These are phyloP conservation scores for Onychorhynchus coronatus DNA, from an alignment of 2,113 vertebrate genomes.

Conservation along the genomic window DNA sequence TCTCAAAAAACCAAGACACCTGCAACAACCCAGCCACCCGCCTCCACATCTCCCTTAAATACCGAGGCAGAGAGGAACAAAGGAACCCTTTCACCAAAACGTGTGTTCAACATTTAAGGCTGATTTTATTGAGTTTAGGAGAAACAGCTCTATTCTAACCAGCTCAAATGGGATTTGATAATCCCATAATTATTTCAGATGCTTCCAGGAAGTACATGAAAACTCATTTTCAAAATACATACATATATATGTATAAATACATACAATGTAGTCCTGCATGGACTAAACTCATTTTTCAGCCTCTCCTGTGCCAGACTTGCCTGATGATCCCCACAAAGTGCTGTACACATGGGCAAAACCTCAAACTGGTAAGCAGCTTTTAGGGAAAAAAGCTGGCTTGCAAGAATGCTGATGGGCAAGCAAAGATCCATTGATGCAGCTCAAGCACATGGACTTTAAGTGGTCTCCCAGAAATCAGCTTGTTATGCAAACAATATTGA, in stretches of 20 bases:
- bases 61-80: not conserved
- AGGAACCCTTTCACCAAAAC: constrained; percentile 1
- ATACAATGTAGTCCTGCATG: not conserved
- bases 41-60: constrained; percentile 30
- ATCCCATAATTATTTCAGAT: not conserved
- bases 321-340: not conserved
- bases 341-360: not conserved
- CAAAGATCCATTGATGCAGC: not conserved
- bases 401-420: not conserved
- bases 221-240: not conserved
- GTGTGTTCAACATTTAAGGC: constrained; percentile 12
- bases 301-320: not conserved
- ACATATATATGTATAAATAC: not conserved
- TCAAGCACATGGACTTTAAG: accelerated
- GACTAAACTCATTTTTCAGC: not conserved
- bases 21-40: not conserved
- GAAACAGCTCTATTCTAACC: constrained; percentile 15
- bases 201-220: not conserved
- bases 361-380: not conserved
- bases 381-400: not conserved
- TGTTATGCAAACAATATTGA: not conserved
- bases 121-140: not conserved
- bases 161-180: constrained; percentile 15
- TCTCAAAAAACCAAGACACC: constrained; percentile 20
- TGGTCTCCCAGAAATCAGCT: not conserved